Evolutionary conservation across 2,888 invertebrate species (phyloP).

Genomic region (Hypolimnas misippus): DNA sequence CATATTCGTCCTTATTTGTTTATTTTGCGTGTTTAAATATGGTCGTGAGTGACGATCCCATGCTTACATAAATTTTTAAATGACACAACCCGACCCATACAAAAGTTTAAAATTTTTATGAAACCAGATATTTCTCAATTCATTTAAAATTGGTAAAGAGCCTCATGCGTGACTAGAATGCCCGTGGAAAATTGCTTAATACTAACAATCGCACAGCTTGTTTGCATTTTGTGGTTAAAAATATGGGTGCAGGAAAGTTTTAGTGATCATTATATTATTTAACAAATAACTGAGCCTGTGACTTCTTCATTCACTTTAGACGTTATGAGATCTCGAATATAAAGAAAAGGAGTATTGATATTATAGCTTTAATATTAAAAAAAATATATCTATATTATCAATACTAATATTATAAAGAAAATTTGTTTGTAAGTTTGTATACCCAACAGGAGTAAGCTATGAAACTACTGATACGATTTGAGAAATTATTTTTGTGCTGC

Average conservation of each 20-base stretch:
- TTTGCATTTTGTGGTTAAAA: constrained; percentile 13
- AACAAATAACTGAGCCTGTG: not conserved
- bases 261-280: not conserved
- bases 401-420: no score
- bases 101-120: constrained; percentile 38
- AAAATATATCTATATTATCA: no score
- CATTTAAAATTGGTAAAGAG: constrained; percentile 49
- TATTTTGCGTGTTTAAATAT: no score
- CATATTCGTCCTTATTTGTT: not conserved
- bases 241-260: constrained; percentile 2
- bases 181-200: constrained; percentile 40
- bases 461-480: no score
- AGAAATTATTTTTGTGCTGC: no score
- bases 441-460: no score
- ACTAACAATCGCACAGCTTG: constrained; percentile 8
- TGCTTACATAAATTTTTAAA: constrained; percentile 11
- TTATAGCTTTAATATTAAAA: no score
- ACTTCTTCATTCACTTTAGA: not conserved
- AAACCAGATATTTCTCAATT: constrained; percentile 52
- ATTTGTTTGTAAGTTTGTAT: no score
- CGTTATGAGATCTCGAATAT: no score
- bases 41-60: no score
- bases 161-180: constrained; percentile 52
- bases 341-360: no score
- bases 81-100: constrained; percentile 24